Base-by-base conservation (phyloP, 2,113 vertebrate species). In the Tachycineta bicolor region DNA sequence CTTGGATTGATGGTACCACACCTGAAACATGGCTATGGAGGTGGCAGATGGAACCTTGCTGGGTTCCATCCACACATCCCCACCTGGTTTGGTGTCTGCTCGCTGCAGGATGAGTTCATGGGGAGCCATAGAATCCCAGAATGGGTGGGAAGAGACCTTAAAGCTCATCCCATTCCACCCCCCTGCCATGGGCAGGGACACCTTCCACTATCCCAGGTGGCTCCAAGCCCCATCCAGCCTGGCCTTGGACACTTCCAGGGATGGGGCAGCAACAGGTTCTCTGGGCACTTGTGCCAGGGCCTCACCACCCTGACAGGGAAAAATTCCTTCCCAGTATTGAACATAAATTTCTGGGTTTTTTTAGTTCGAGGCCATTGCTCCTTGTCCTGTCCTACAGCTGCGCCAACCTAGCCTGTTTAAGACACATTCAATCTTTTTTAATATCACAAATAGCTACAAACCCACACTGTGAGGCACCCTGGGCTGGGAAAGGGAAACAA, bases 201-300 rank as follows among this genome's bases (percentile, higher is more conserved):
- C 25, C 25, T 76, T 7, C 21, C n/a, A 31, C 29, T 4, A 4
- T 0, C 39, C 46, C 24, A n/a, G 17, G 13, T 0, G 17, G 39
- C 46, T 68, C 69, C 69, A 34, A 71, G 24, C 39, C 33, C 33
- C 0, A 0, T 34, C 49, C 49, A 68, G 0, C 46, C 55, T 34
- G 55, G n/a, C 29, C n/a, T 22, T 47, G 70, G 47, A 11, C 62
- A 47, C n/a, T 47, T 1, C 6, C 53, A 82, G 69, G 22, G 1
- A 24, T 28, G 44, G 15, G 5, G 14, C 37, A 81, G 37, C 15
- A 50, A 28, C 37, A 81, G 37, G 8, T 74, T 0, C 44, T 39
- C 37, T 59, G 37, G 44, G 26, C 10, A 74, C 23, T 37, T 50
- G 28, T 33, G 44, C 33, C 52, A 59, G 33, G 14, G 12, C n/a